phyloP scores from a whole-genome alignment of 2,888 invertebrate genomes.

The Cephalotes varians region DNA sequence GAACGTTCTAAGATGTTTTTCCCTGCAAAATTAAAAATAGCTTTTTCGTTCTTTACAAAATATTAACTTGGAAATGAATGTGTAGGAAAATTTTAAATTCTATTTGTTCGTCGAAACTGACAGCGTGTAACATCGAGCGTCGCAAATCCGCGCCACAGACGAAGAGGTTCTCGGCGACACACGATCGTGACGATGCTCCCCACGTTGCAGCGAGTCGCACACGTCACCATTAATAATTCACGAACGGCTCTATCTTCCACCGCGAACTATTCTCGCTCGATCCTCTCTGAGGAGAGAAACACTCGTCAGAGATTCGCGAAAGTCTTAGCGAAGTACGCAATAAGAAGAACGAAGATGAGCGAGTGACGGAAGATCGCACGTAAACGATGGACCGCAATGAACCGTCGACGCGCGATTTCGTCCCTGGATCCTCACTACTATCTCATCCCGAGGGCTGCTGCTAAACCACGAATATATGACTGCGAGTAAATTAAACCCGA shows the following conservation, averaged over 20 bases:
- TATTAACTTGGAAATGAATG: not conserved
- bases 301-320: constrained; percentile 28
- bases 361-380: constrained; percentile 26
- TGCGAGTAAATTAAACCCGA: not conserved
- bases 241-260: constrained; percentile 79
- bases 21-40: not conserved
- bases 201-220: constrained; percentile 63
- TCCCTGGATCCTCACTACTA: not conserved
- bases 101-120: constrained; percentile 53
- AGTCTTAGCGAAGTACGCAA: constrained; percentile 38
- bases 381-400: constrained; percentile 47
- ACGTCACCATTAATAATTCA: constrained; percentile 85
- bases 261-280: constrained; percentile 49
- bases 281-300: constrained; percentile 37
- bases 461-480: not conserved
- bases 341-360: constrained; percentile 22
- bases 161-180: constrained; percentile 61
- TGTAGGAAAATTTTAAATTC: constrained; percentile 18
- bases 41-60: not conserved
- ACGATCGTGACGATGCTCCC: constrained; percentile 38
- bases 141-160: constrained; percentile 26
- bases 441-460: not conserved
- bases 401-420: constrained; percentile 22
- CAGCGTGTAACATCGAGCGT: constrained; percentile 68
- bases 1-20: not conserved